Conservation (phyloP, 2,888 invertebrate species). For the Sinopyrophorus schimmeli region DNA sequence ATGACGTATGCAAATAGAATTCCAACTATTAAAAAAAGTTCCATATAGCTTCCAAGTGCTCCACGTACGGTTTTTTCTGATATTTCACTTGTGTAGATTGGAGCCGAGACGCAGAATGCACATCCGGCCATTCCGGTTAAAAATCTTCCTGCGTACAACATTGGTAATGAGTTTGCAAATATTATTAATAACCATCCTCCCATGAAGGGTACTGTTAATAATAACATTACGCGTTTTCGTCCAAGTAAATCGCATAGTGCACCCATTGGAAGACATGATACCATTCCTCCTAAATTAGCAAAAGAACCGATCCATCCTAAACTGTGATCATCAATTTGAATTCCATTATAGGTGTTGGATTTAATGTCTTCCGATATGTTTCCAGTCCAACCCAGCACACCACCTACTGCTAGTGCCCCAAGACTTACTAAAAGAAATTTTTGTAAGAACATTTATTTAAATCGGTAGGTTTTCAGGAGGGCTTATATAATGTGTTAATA, state of each 20-base stretch:
- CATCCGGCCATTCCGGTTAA: constrained; percentile 73
- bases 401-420: constrained; percentile 77
- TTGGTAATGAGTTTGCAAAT: constrained; percentile 64
- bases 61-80: constrained; percentile 83
- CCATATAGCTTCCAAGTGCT: constrained; percentile 83
- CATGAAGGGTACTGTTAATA: constrained; percentile 68
- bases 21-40: constrained; percentile 82
- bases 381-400: constrained; percentile 78
- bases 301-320: constrained; percentile 75
- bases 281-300: constrained; percentile 72
- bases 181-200: constrained; percentile 75
- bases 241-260: constrained; percentile 60
- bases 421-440: constrained; percentile 69
- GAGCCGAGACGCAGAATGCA: constrained; percentile 80
- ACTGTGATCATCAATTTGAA: constrained; percentile 58
- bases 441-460: no score
- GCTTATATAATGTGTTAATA: no score
- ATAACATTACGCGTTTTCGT: constrained; percentile 71
- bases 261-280: constrained; percentile 74
- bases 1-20: constrained; percentile 74
- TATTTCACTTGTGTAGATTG: constrained; percentile 85
- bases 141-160: constrained; percentile 69
- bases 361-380: constrained; percentile 63
- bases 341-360: constrained; percentile 59
- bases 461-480: no score